phyloP scores from a whole-genome alignment of 2,888 invertebrate genomes.

The Kuschelorhynchus macadamiae region DNA sequence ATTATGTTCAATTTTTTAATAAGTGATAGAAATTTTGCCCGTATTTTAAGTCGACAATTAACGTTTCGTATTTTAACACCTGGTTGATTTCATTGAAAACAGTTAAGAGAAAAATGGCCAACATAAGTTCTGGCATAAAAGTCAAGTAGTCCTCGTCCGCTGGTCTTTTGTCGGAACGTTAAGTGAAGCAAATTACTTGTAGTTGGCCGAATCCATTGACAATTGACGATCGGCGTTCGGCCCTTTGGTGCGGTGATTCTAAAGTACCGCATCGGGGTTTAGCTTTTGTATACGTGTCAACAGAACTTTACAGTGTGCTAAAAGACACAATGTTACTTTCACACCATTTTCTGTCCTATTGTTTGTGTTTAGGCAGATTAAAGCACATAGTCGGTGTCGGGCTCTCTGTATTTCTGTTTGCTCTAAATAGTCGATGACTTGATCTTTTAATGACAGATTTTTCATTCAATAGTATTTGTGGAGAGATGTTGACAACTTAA shows the following conservation, averaged over 20 bases:
- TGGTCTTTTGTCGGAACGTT: conserved; percentile 60
- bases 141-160: conserved; percentile 48
- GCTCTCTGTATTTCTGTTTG: conserved; percentile 30
- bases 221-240: conserved; percentile 52
- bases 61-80: conserved; percentile 40
- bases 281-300: conserved; percentile 65
- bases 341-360: conserved; percentile 61
- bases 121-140: conserved; percentile 48
- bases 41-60: conserved; percentile 1
- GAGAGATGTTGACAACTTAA: conserved; percentile 28
- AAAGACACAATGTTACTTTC: conserved; percentile 68
- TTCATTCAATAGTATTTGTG: conserved; percentile 36
- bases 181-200: conserved; percentile 66
- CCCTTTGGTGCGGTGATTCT: conserved; percentile 51
- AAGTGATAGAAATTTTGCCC: no score
- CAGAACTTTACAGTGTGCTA: conserved; percentile 65
- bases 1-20: no score
- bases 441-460: conserved; percentile 41
- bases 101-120: conserved; percentile 36
- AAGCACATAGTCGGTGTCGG: conserved; percentile 36
- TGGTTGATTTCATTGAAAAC: conserved; percentile 42
- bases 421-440: conserved; percentile 48
- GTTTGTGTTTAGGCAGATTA: conserved; percentile 50
- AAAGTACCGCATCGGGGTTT: conserved; percentile 68
- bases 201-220: conserved; percentile 64